These are phyloP conservation scores for Cyclargus thomasi DNA, from an alignment of 1,140 invertebrate species.

Conservation along the genomic window DNA sequence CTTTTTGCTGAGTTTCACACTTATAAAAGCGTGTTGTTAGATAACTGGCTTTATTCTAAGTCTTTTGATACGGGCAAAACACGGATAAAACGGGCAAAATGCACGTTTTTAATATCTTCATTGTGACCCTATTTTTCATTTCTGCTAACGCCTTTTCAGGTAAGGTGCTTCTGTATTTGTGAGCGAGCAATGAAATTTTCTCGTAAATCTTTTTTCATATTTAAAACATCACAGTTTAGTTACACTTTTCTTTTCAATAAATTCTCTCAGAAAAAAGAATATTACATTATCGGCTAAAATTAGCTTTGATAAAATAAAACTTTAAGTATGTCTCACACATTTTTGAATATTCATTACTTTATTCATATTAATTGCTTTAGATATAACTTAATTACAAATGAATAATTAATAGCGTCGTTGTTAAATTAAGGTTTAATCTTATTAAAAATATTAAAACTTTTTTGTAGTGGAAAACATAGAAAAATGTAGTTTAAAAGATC, in stretches of 20 bases:
- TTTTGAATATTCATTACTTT: no score
- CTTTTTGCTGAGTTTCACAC: constrained; percentile 4
- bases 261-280: no score
- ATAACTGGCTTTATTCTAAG: constrained; percentile 16
- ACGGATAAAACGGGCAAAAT: constrained; percentile 19
- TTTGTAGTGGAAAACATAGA: constrained; percentile 44
- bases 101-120: constrained; percentile 19
- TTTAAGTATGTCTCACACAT: no score
- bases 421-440: neutral
- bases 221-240: neutral
- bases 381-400: neutral
- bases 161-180: constrained; percentile 12
- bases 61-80: constrained; percentile 21
- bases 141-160: constrained; percentile 21
- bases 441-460: neutral
- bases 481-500: constrained; percentile 41
- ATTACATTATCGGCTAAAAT: no score
- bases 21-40: constrained; percentile 12
- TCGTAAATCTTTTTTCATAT: constrained; percentile 2
- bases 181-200: no score
- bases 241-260: neutral
- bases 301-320: no score
- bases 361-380: neutral
- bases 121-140: constrained; percentile 11
- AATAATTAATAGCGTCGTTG: no score